These are phyloP conservation scores for Coleophora deauratella DNA, from an alignment of 2,888 invertebrate species.

Conservation along the genomic window DNA sequence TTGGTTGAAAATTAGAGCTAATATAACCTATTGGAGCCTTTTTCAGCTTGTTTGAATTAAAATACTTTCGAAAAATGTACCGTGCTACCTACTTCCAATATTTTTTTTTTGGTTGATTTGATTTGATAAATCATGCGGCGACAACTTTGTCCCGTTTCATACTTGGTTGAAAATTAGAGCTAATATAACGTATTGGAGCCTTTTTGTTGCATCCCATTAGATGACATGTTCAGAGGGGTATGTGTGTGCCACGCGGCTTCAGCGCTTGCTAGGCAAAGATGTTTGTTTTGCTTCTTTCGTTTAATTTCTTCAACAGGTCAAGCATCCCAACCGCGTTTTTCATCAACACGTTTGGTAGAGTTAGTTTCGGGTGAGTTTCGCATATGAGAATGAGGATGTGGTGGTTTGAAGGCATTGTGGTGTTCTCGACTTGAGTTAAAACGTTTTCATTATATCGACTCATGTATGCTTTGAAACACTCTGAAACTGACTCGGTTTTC, in stretches of 20 bases:
- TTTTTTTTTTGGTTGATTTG: too few relatives aligned
- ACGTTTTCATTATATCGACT: conserved; percentile 52
- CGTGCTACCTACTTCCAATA: too few relatives aligned
- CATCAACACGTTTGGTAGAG: conserved; percentile 80
- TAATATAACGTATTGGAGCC: too few relatives aligned
- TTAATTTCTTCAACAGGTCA: conserved; percentile 81
- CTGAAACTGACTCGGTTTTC: conserved; percentile 63
- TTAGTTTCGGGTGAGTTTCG: conserved; percentile 82
- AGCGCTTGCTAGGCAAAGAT: conserved; percentile 55
- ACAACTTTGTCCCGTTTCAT: too few relatives aligned
- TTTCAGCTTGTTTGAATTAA: too few relatives aligned
- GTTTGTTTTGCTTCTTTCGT: conserved; percentile 63
- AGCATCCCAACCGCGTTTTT: conserved; percentile 80
- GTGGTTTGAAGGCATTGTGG: conserved; percentile 71
- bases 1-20: too few relatives aligned
- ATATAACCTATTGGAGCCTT: too few relatives aligned
- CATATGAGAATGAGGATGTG: conserved; percentile 67
- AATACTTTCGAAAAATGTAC: too few relatives aligned
- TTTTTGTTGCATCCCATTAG: too few relatives aligned
- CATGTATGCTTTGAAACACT: conserved; percentile 67
- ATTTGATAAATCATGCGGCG: too few relatives aligned
- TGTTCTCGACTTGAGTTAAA: conserved; percentile 50
- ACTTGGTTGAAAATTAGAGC: too few relatives aligned
- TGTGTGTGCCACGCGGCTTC: conserved; percentile 47
- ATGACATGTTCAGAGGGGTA: conserved; percentile 21